Percentiles rank a stretch among this genome's conserved stretches.
These are phyloP conservation scores for Hemibagrus wyckioides DNA, from an alignment of 2,113 vertebrate species.

Conservation along the genomic window DNA sequence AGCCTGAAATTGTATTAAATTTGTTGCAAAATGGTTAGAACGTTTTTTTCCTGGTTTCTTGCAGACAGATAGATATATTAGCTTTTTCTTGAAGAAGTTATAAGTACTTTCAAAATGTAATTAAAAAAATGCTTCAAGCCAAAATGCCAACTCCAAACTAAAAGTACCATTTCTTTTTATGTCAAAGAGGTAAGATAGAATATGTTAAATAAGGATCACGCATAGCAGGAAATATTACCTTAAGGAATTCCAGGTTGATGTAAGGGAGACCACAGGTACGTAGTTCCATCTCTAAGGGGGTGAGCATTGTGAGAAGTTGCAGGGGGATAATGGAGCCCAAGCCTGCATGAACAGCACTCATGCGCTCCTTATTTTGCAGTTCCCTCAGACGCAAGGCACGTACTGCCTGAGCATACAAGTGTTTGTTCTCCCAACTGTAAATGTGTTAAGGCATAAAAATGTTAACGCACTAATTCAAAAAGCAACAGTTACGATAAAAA, in stretches of 20 bases:
- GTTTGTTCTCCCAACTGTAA: constrained; percentile 95
- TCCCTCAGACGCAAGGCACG: constrained; percentile 86
- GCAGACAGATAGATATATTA: background rate
- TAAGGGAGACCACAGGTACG: constrained; percentile 92
- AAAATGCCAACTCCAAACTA: background rate
- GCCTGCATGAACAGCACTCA: constrained; percentile 87
- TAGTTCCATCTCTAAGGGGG: constrained; percentile 90
- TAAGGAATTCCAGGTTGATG: constrained; percentile 97
- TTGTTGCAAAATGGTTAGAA: background rate
- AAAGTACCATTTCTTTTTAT: background rate
- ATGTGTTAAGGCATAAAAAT: constrained; percentile 21
- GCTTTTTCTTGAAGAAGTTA: background rate
- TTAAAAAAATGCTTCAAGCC: background rate
- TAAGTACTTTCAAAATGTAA: background rate
- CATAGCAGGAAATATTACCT: constrained; percentile 71
- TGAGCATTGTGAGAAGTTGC: constrained; percentile 91
- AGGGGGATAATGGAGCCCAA: constrained; percentile 93
- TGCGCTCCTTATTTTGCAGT: constrained; percentile 87
- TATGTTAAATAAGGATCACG: background rate
- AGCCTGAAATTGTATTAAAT: constrained; percentile 70
- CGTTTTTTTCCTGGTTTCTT: background rate
- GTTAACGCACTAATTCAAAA: background rate
- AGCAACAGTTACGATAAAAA: background rate
- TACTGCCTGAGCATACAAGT: constrained; percentile 85
- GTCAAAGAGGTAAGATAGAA: background rate